phyloP scores from a whole-genome alignment of 1,140 invertebrate genomes.

The Caenorhabditis inopinata region DNA sequence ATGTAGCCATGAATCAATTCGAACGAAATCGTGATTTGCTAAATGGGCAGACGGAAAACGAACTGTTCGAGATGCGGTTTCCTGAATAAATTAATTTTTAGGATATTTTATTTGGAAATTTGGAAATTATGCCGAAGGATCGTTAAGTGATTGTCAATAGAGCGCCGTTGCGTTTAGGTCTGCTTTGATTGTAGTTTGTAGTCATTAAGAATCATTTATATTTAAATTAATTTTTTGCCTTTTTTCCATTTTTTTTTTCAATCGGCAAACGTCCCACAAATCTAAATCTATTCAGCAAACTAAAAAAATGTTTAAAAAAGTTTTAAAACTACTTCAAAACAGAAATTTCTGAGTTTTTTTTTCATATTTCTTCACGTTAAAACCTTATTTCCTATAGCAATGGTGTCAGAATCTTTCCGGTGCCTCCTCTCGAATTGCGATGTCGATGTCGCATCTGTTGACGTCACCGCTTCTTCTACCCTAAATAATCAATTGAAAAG shows the following conservation, averaged over 20 bases:
- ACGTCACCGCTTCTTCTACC: neutral
- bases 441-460: neutral
- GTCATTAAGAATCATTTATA: no score
- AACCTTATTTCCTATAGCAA: constrained; percentile 2
- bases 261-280: no score
- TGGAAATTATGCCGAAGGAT: neutral
- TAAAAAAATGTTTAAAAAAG: no score
- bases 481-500: neutral
- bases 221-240: no score
- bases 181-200: no score
- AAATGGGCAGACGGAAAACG: neutral
- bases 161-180: no score
- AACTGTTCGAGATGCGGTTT: neutral
- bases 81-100: neutral
- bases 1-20: constrained; percentile 1
- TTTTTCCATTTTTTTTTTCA: no score
- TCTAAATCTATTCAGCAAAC: no score
- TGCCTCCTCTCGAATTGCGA: neutral
- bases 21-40: neutral
- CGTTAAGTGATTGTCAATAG: no score
- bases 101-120: neutral
- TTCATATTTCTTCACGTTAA: no score
- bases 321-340: no score
- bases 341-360: no score
- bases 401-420: neutral